Evolutionary conservation across 1,140 invertebrate genomes (phyloP).

Genomic region (Rhizoglyphus robini): DNA sequence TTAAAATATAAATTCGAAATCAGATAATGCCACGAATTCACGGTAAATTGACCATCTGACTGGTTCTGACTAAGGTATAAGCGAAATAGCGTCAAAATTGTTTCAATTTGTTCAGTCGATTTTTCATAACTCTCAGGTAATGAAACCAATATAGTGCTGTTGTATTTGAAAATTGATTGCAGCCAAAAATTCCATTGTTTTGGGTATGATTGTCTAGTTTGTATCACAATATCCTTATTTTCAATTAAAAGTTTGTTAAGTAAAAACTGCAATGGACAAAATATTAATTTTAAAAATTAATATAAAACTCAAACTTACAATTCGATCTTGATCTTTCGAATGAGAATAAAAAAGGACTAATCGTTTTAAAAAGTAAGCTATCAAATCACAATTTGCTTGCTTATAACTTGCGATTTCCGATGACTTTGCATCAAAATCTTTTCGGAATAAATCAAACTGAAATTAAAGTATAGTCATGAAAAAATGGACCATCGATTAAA

Average conservation of each 20-base stretch:
- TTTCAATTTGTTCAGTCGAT: background rate
- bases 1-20: conserved; percentile 47
- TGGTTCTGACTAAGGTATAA: background rate
- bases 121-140: background rate
- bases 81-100: background rate
- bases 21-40: conserved; percentile 21
- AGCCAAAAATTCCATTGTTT: conserved; percentile 19
- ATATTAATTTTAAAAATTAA: too few species aligned
- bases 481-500: background rate
- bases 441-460: background rate
- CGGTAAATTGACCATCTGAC: background rate
- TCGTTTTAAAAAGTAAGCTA: background rate
- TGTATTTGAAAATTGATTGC: background rate
- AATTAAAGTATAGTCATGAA: background rate
- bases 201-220: background rate
- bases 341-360: conserved; percentile 13
- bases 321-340: background rate
- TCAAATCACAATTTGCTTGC: background rate
- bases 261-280: conserved; percentile 7
- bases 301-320: too few species aligned
- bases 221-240: conserved; percentile 6
- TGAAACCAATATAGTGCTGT: background rate
- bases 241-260: conserved; percentile 17
- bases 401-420: background rate
- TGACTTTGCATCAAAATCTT: background rate